Evolutionary conservation across 1,140 invertebrate genomes (phyloP).

Genomic region (Pemphigus obesinymphae): DNA sequence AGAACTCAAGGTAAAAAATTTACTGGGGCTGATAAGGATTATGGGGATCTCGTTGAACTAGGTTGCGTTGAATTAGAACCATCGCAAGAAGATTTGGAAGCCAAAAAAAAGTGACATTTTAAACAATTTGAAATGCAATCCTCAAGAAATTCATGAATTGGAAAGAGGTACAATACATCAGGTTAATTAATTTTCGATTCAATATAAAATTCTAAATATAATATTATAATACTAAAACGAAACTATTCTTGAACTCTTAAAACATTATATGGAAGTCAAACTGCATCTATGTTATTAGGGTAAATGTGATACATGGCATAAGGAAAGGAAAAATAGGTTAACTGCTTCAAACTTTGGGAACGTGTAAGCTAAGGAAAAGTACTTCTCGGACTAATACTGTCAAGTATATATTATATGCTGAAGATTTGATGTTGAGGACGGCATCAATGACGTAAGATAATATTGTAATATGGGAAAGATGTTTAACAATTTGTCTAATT

Average conservation of each 20-base stretch:
- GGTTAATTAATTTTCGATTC: too few species aligned
- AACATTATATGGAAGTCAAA: neutral
- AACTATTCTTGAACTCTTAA: neutral
- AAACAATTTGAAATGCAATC: neutral
- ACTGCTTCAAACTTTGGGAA: constrained; percentile 2
- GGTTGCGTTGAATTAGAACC: neutral
- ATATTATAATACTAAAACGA: too few species aligned
- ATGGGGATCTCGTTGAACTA: neutral
- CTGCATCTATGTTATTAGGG: too few species aligned
- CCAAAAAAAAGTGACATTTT: neutral
- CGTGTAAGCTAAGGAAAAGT: too few species aligned
- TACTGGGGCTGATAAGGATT: neutral
- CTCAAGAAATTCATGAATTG: neutral
- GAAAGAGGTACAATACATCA: neutral
- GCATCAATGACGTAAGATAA: neutral
- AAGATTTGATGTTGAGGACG: neutral
- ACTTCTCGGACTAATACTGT: neutral
- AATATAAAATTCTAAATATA: neutral
- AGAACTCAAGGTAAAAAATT: neutral
- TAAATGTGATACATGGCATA: too few species aligned
- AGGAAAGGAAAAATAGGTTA: neutral
- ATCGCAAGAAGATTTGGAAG: neutral
- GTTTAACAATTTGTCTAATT: neutral
- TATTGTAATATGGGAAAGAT: neutral
- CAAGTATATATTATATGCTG: neutral